These are phyloP conservation scores for Epicampocera succincta DNA, from an alignment of 2,888 invertebrate species.

Conservation along the genomic window DNA sequence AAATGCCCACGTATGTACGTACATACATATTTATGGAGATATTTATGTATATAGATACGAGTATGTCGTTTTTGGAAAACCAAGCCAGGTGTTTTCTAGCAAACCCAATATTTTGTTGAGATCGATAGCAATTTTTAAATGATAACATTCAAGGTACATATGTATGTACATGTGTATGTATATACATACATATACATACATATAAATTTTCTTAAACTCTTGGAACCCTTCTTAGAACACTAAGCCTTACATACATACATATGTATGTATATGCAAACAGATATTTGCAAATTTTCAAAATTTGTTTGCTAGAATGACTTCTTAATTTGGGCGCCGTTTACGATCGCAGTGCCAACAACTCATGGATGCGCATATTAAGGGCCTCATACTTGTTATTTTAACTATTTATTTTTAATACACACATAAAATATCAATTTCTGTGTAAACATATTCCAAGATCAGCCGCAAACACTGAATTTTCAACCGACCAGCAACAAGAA, in stretches of 20 bases:
- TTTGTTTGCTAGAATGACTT: slow-evolving; percentile 45
- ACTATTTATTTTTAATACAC: slow-evolving; percentile 77
- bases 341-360: background rate
- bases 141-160: too few relatives aligned
- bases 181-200: too few relatives aligned
- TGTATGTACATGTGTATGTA: too few relatives aligned
- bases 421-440: slow-evolving; percentile 81
- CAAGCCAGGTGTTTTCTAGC: too few relatives aligned
- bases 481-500: slow-evolving; percentile 32
- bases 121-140: too few relatives aligned
- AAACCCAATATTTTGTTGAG: too few relatives aligned
- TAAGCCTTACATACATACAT: too few relatives aligned
- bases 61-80: too few relatives aligned
- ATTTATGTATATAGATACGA: too few relatives aligned
- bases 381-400: slow-evolving; percentile 40
- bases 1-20: too few relatives aligned
- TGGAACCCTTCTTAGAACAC: background rate
- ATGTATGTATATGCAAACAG: background rate
- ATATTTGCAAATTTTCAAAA: slow-evolving; percentile 18
- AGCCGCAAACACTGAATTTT: slow-evolving; percentile 53
- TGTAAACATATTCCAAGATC: slow-evolving; percentile 76
- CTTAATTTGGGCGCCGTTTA: slow-evolving; percentile 60
- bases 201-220: background rate
- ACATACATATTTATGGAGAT: too few relatives aligned
- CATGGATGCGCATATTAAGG: slow-evolving; percentile 33